These are phyloP conservation scores for Conopomorpha cramerella DNA, from an alignment of 1,140 invertebrate species.

Conservation along the genomic window DNA sequence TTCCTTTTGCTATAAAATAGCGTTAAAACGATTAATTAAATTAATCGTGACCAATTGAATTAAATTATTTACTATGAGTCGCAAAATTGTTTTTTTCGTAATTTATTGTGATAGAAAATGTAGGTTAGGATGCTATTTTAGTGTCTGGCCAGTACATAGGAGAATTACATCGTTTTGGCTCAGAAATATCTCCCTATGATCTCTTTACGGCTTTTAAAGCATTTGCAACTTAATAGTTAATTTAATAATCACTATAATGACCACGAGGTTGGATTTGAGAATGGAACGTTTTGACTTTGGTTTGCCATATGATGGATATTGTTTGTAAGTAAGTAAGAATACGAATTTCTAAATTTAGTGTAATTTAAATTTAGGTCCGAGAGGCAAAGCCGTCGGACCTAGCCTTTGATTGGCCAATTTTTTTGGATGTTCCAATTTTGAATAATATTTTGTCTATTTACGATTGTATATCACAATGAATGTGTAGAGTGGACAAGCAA, in stretches of 20 bases:
- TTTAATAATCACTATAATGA: slow-evolving; percentile 44
- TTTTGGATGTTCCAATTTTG: slow-evolving; percentile 57
- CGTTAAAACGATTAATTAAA: no score
- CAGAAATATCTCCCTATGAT: slow-evolving; percentile 59
- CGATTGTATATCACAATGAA: slow-evolving; percentile 32
- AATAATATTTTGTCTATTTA: slow-evolving; percentile 40
- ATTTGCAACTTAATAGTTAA: slow-evolving; percentile 56
- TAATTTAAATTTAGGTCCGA: slow-evolving; percentile 51
- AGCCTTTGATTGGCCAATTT: slow-evolving; percentile 58
- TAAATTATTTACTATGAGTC: no score
- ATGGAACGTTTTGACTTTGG: no score
- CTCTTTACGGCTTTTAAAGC: slow-evolving; percentile 60
- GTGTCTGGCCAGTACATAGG: slow-evolving; percentile 60
- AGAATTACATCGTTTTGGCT: slow-evolving; percentile 60
- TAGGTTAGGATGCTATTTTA: slow-evolving; percentile 60
- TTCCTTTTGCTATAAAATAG: no score
- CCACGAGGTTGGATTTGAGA: slow-evolving; percentile 52
- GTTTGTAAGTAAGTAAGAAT: slow-evolving; percentile 60
- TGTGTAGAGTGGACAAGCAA: slow-evolving; percentile 43
- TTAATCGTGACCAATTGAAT: no score
- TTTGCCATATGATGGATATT: slow-evolving; percentile 60
- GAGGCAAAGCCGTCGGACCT: slow-evolving; percentile 56
- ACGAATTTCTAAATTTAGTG: slow-evolving; percentile 61
- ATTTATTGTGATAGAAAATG: slow-evolving; percentile 58
- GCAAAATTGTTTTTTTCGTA: no score